Evolutionary conservation across 2,888 invertebrate genomes (phyloP), one percentile per base, ranked within the genome.

Genomic region (Nymphalis polychloros): DNA sequence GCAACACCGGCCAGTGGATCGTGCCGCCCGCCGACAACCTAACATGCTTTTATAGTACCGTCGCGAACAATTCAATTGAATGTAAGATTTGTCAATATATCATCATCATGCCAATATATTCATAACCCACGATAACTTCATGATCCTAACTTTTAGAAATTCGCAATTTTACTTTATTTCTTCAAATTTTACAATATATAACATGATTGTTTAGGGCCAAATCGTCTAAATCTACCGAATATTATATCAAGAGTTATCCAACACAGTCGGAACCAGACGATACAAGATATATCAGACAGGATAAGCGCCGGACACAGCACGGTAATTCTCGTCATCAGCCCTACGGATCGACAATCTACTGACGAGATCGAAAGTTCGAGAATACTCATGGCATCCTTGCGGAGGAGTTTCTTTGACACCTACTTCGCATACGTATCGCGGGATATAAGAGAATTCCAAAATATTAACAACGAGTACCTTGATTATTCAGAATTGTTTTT

Each of bases 1-100:
- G 95, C 0, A 93, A 93, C 78, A 94, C 93, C 0, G 95, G 94
- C 20, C 79, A 86, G 27, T 94, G 94, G 94, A 85, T 95, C 53
- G 92, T 93, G 17, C 94, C 94, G 61, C 90, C 94, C 2, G 93
- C 94, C 0, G 83, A 90, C 60, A 94, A 95, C 78, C 83, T 94
- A 17, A 92, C 94, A 10, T 81, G 83, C 0, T 77, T 90, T 19
- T 92, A 86, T 73, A 75, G 81, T 5, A 77, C 84, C 53, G 80
- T 94, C 1, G 78, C 78, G 50, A 91, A 93, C 72, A 88, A 80
- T 69, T 86, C 89, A 7, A 86, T 85, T 64, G 79, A 85, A 70
- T 94, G 94, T 93, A 85, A 82, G 93, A 73, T 67, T 59, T 41
- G 3, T 41, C n/a, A n/a, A n/a, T n/a, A n/a, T n/a, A n/a, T 41